Conservation (phyloP, 2,888 invertebrate genomes). For the Dicyrtomina minuta region DNA sequence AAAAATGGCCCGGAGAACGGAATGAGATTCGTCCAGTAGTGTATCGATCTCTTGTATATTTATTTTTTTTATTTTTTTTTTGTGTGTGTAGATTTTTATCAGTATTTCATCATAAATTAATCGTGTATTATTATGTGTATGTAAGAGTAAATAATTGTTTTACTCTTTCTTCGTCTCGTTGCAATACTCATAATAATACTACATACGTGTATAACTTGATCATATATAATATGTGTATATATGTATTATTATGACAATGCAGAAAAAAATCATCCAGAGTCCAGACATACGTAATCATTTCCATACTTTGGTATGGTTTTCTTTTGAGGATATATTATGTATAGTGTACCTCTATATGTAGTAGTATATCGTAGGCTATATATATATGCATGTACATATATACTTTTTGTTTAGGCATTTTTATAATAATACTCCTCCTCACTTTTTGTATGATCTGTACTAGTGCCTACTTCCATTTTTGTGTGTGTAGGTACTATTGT, state of each 20-base stretch:
- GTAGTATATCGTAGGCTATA: too few species aligned
- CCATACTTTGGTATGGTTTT: too few species aligned
- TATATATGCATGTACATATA: too few species aligned
- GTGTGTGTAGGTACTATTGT: too few species aligned
- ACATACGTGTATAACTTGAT: background rate
- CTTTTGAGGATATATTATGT: background rate
- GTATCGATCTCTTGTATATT: background rate
- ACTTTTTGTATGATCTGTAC: too few species aligned
- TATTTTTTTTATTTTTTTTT: background rate
- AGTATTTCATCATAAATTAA: background rate
- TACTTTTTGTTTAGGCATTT: too few species aligned
- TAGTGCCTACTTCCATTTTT: too few species aligned
- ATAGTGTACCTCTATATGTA: background rate
- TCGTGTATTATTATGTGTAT: background rate
- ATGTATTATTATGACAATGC: background rate
- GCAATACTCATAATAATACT: background rate
- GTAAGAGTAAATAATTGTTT: background rate
- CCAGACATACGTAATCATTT: too few species aligned
- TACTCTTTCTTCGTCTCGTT: background rate
- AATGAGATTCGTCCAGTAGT: constrained; percentile 39
- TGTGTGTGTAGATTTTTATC: background rate
- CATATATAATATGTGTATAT: background rate
- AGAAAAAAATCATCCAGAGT: too few species aligned
- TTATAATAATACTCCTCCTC: too few species aligned
- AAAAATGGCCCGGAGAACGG: constrained; percentile 39